phyloP scores from a whole-genome alignment of 2,888 invertebrate species.

The Stramonita haemastoma region DNA sequence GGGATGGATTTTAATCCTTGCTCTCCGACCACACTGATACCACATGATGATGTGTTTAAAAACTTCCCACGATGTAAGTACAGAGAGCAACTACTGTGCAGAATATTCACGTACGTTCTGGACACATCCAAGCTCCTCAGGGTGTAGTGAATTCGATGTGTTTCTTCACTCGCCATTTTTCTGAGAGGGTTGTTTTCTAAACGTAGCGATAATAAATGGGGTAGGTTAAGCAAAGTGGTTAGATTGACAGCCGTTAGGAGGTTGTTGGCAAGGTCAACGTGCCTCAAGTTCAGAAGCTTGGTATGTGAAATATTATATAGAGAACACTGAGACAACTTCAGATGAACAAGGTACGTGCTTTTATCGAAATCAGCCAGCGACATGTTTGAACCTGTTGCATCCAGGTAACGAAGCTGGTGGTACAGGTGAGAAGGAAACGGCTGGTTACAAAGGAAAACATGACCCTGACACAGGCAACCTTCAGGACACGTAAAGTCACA shows the following conservation, averaged over 20 bases:
- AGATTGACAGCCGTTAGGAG: not conserved
- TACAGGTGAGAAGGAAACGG: not conserved
- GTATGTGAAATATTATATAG: not conserved
- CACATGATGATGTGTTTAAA: not conserved
- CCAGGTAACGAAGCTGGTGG: not conserved
- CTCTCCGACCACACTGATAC: not conserved
- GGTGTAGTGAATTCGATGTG: not conserved
- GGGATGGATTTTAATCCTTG: not conserved
- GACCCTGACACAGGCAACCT: not conserved
- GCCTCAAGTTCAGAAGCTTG: not conserved
- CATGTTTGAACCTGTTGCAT: not conserved
- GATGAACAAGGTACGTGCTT: not conserved
- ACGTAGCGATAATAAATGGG: not conserved
- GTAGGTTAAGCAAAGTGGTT: not conserved
- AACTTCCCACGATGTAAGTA: not conserved
- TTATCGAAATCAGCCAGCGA: not conserved
- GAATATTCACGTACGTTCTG: not conserved
- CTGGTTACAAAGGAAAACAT: not conserved
- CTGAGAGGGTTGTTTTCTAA: not conserved
- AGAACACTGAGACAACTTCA: not conserved
- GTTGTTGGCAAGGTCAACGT: not conserved
- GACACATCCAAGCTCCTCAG: not conserved
- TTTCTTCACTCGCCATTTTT: not conserved
- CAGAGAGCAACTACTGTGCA: not conserved
- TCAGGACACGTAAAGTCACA: slow-evolving; percentile 1